Evolutionary conservation across 1,140 invertebrate genomes (phyloP).

Genomic region (Gonioctena quinquepunctata): DNA sequence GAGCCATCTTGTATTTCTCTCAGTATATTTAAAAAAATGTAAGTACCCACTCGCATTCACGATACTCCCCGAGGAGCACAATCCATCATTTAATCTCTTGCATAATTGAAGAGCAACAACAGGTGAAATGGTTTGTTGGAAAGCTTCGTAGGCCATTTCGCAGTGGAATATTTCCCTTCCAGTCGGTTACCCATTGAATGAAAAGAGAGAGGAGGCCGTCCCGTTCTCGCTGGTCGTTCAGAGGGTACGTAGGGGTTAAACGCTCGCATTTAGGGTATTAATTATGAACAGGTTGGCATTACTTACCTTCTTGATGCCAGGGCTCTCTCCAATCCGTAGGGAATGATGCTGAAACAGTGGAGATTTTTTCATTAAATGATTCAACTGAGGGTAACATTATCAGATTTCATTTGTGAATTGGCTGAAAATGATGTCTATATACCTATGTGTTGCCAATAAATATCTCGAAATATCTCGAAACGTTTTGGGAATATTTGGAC

Average conservation of each 20-base stretch:
- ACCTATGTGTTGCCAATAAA: too few relatives aligned
- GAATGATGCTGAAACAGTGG: conserved; percentile 45
- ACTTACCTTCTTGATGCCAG: conserved; percentile 56
- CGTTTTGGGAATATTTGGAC: too few relatives aligned
- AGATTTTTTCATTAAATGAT: not conserved
- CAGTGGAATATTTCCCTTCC: not conserved
- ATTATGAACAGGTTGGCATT: conserved; percentile 47
- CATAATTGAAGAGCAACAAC: conserved; percentile 41
- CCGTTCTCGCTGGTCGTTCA: not conserved
- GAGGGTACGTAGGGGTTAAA: conserved; percentile 39
- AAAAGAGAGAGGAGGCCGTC: not conserved
- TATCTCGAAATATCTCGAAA: too few relatives aligned
- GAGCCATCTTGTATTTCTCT: too few relatives aligned
- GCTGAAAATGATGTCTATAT: too few relatives aligned
- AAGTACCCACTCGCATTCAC: not conserved
- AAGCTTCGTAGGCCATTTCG: conserved; percentile 4
- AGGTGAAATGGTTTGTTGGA: conserved; percentile 32
- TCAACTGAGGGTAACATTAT: not conserved
- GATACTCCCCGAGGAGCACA: conserved; percentile 30
- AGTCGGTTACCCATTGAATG: not conserved
- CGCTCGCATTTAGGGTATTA: conserved; percentile 49
- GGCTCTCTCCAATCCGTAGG: conserved; percentile 52
- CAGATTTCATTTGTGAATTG: too few relatives aligned
- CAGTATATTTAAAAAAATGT: too few relatives aligned
- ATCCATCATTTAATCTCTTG: conserved; percentile 42